Percentiles rank a stretch among this genome's conserved stretches.
Evolutionary conservation across 2,888 invertebrate genomes (phyloP).

Genomic region (Conchocele bisecta): DNA sequence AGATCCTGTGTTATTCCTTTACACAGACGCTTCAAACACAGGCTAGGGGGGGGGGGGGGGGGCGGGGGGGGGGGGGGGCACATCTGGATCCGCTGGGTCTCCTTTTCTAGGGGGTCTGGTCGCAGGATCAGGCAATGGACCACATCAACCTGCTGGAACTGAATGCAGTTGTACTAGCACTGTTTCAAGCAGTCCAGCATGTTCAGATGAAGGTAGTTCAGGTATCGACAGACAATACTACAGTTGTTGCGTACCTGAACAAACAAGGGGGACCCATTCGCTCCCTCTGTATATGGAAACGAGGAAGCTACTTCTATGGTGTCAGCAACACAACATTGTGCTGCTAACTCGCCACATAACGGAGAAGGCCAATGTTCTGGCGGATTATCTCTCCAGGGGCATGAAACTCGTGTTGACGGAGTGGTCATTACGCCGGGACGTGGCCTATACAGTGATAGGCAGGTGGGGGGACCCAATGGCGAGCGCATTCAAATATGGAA

Average conservation of each 20-base stretch:
- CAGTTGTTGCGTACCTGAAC: slow-evolving; percentile 18
- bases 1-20: not conserved
- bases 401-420: not conserved
- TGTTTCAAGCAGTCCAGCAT: not conserved
- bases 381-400: not conserved
- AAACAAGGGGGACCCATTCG: slow-evolving; percentile 23
- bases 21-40: slow-evolving; percentile 26
- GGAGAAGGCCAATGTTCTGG: not conserved
- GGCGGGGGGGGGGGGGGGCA: too few species aligned
- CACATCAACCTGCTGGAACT: slow-evolving; percentile 28
- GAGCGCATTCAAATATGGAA: too few species aligned
- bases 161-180: slow-evolving; percentile 14
- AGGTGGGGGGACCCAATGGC: not conserved
- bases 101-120: not conserved
- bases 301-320: slow-evolving; percentile 9
- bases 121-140: not conserved
- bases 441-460: not conserved
- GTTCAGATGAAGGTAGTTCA: not conserved
- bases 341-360: slow-evolving; percentile 20
- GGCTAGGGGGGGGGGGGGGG: too few species aligned
- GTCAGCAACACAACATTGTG: not conserved
- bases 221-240: slow-evolving; percentile 16
- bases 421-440: not conserved
- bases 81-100: not conserved
- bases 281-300: not conserved